Evolutionary conservation across 2,888 invertebrate genomes (phyloP), one percentile per base, ranked within the genome.

Genomic region (Eristalis pertinax): DNA sequence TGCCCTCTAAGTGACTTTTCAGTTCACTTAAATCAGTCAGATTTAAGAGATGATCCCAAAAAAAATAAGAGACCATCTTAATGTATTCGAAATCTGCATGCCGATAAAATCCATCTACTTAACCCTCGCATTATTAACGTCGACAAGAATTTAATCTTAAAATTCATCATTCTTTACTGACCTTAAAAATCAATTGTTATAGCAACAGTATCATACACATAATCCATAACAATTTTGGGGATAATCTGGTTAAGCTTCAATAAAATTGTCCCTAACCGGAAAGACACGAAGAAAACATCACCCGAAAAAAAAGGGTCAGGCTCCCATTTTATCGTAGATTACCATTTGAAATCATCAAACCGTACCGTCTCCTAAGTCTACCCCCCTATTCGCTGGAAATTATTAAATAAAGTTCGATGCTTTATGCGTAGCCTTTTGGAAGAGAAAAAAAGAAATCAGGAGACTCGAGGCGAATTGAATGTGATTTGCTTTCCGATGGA

Each of bases 221-320:
- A 58, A 78, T 65, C 64, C 60, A 78, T 72, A 78, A 65, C 70
- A 63, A 78, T 70, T 72, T 78, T 41, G 1, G 38, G 38, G 56
- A 73, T 26, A 60, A 68, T 62, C 35, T 38, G 62, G 22, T 63
- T 56, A 80, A 80, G 67, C 74, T 50, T 35, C 73, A 50, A 74
- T 74, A 80, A 80, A 80, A 68, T 35, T 68, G 60, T 74, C 62
- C 50, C 74, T 68, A 62, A 38, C 60, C 58, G 24, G 32, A 22
- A 38, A 29, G 26, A n/a, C 8, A 41, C 58, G 60, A 38, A 41
- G 56, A 41, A 43, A 19, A 56, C 13, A 67, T 67, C 67, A 8
- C 43, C 29, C 19, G 15, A 73, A 74, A 80, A 19, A 73, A 74
- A 80, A 79, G 62, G 80, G 73, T 80, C 74, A 80, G 58, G 24